phyloP scores from a whole-genome alignment of 2,888 invertebrate species.

The Athrips mouffetella region DNA sequence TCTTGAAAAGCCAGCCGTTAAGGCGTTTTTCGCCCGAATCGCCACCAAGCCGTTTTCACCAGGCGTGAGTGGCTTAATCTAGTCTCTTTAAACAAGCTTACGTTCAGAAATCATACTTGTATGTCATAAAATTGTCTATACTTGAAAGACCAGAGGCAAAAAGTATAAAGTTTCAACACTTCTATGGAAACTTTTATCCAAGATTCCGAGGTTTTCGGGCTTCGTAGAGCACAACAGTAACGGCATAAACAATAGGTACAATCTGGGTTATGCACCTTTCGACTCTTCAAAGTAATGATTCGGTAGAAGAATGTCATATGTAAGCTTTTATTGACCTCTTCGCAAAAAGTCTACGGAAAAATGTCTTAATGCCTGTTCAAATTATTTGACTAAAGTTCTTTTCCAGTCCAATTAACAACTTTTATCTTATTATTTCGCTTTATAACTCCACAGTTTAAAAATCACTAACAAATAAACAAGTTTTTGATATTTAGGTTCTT shows the following conservation, averaged over 20 bases:
- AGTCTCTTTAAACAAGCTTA: not conserved
- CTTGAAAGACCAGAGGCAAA: slow-evolving; percentile 68
- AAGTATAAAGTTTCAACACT: slow-evolving; percentile 67
- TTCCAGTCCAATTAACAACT: no score
- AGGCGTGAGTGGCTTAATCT: no score
- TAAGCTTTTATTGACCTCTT: slow-evolving; percentile 55
- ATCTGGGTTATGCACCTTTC: slow-evolving; percentile 62
- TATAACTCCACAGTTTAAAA: no score
- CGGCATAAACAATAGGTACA: slow-evolving; percentile 57
- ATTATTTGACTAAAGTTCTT: no score
- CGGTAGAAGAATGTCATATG: slow-evolving; percentile 66
- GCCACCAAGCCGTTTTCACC: no score
- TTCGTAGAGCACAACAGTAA: slow-evolving; percentile 56
- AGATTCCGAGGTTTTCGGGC: slow-evolving; percentile 57
- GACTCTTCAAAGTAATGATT: slow-evolving; percentile 49
- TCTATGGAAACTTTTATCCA: slow-evolving; percentile 58
- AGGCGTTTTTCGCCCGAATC: no score
- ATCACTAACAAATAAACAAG: not conserved
- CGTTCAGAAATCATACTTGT: slow-evolving; percentile 26
- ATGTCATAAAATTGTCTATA: slow-evolving; percentile 55
- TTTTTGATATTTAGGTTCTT: no score
- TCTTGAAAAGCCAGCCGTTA: no score
- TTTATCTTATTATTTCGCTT: no score
- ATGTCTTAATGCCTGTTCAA: not conserved
- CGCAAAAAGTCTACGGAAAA: not conserved